Conservation (phyloP, 2,888 invertebrate genomes). For the Liposcelis brunnea region DNA sequence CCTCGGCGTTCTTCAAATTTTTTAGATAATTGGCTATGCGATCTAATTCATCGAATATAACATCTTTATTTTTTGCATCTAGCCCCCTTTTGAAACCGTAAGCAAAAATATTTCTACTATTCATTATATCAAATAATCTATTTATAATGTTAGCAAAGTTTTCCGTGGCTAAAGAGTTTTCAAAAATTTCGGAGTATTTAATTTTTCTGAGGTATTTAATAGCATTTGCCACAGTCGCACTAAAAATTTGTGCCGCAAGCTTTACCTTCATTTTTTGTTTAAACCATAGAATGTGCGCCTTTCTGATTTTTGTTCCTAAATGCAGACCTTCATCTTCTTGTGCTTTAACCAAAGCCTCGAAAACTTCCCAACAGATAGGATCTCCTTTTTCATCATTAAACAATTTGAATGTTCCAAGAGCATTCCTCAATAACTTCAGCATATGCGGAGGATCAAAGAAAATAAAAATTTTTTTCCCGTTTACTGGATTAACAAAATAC, state of each 20-base stretch:
- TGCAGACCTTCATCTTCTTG: slow-evolving; percentile 18
- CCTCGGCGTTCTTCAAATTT: slow-evolving; percentile 10
- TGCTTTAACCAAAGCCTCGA: slow-evolving; percentile 15
- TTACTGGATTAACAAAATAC: slow-evolving; percentile 11
- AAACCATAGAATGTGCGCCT: slow-evolving; percentile 13
- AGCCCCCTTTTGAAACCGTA: slow-evolving; percentile 11
- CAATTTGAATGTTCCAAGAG: slow-evolving; percentile 16
- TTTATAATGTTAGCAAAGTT: slow-evolving; percentile 13
- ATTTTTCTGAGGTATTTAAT: slow-evolving; percentile 10
- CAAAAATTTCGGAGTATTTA: slow-evolving; percentile 12
- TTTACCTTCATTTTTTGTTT: slow-evolving; percentile 18
- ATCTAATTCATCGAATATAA: slow-evolving; percentile 9
- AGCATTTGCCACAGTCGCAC: slow-evolving; percentile 14
- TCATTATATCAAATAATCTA: slow-evolving; percentile 16
- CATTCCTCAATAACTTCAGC: slow-evolving; percentile 19
- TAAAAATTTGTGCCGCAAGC: slow-evolving; percentile 14
- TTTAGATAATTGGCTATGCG: slow-evolving; percentile 13
- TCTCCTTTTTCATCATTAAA: slow-evolving; percentile 11
- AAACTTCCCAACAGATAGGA: slow-evolving; percentile 16
- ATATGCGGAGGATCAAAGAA: slow-evolving; percentile 17
- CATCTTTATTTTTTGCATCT: slow-evolving; percentile 10
- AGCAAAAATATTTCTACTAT: slow-evolving; percentile 12
- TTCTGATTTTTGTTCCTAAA: slow-evolving; percentile 16
- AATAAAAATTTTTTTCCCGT: slow-evolving; percentile 9
- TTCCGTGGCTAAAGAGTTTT: slow-evolving; percentile 13